Evolutionary conservation across 1,140 invertebrate genomes (phyloP).

Genomic region (Drosophila orena): DNA sequence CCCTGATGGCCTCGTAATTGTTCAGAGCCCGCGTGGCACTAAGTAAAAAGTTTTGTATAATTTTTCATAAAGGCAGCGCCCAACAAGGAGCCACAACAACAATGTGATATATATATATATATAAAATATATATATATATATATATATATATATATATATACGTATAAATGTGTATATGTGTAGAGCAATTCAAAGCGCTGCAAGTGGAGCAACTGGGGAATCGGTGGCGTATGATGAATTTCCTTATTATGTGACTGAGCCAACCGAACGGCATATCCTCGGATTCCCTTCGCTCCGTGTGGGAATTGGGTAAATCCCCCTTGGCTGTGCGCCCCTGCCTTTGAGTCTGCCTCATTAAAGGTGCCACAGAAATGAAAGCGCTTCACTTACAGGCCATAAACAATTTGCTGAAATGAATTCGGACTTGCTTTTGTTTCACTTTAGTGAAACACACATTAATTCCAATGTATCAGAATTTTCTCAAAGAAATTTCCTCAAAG

Average conservation of each 20-base stretch:
- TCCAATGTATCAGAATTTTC: too few species aligned
- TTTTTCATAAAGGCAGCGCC: conserved; percentile 69
- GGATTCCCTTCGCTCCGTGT: neutral
- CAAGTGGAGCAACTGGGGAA: conserved; percentile 64
- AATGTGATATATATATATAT: conserved; percentile 2
- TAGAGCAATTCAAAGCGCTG: conserved; percentile 10
- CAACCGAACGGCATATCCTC: conserved; percentile 3
- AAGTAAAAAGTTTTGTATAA: conserved; percentile 82
- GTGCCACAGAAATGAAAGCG: conserved; percentile 51
- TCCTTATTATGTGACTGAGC: conserved; percentile 57
- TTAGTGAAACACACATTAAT: too few species aligned
- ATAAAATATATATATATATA: conserved; percentile 3
- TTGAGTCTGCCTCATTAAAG: conserved; percentile 34
- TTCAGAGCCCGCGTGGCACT: conserved; percentile 55
- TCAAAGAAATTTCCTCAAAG: too few species aligned
- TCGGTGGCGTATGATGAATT: conserved; percentile 71
- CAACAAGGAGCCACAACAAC: conserved; percentile 20
- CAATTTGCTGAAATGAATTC: conserved; percentile 24
- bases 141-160: neutral
- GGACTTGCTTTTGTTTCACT: neutral
- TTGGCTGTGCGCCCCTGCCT: conserved; percentile 2
- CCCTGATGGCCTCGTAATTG: conserved; percentile 65
- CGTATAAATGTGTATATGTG: too few species aligned
- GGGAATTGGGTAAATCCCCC: conserved; percentile 37
- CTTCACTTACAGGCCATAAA: conserved; percentile 30